Base-by-base conservation (phyloP, 2,888 invertebrate species). In the Ichneumon xanthorius region DNA sequence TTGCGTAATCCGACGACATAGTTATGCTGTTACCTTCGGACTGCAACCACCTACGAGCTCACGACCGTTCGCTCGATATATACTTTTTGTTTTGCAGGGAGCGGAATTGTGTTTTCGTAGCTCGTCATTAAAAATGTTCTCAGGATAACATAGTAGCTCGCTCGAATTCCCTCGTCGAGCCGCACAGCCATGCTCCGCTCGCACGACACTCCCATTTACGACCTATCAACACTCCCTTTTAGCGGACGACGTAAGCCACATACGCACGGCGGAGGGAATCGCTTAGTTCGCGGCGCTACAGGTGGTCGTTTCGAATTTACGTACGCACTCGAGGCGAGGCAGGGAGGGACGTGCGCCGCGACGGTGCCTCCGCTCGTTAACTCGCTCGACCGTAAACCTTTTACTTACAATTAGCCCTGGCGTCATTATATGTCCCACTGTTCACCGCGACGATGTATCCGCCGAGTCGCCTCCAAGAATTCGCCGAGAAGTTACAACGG, bases 1-100 rank as follows among this genome's bases (percentile, higher is more conserved):
- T 90, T 89, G 87, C 88, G 89, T 86, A 91, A 90, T 87, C 89
- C 90, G 89, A 90, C 89, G 89, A 90, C 89, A 89, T 91, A 89
- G 90, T 91, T 91, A 89, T 86, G 85, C 50, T 40, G 55, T 58
- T 78, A 4, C 33, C 68, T 73, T 78, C 81, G 68, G 68, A 33
- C 48, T 50, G 26, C 40, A 71, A 73, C 9, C 81, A 65, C 19
- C 79, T 61, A 70, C 65, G 63, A 61, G 11, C 40, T 33, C 9
- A 26, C 14, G 40, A 55, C 48, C 67, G 11, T 9, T 53, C 11
- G 53, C 33, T 71, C 70, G 22, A 45, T 16, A 37, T 33, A 16
- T n/a, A 30, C 16, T 80, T 71, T 40, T 58, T 22, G 14, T 58
- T 30, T 73, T 50, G 4, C 61, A 4, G 63, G 61, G 40, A 3